A percentile compares a stretch with the other conserved stretches of the same genome.
These are phyloP conservation scores for Porites lutea DNA, from an alignment of 64 coral and sea anemone genomes.

Conservation along the genomic window DNA sequence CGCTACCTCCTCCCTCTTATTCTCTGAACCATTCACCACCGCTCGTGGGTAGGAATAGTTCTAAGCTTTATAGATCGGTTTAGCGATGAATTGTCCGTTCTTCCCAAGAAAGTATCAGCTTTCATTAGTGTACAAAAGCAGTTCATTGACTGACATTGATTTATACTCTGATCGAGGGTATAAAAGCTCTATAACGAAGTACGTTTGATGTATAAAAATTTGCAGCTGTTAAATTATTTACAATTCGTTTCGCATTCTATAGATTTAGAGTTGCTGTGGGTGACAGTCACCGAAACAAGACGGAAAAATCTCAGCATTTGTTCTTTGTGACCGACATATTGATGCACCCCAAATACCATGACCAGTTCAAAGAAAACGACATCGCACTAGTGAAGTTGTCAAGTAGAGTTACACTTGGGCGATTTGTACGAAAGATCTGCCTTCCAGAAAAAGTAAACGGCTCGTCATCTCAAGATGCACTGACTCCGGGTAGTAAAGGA, in stretches of 20 bases:
- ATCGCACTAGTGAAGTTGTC: slow-evolving; percentile 76
- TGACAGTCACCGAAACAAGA: slow-evolving; percentile 21
- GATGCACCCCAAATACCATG: slow-evolving; percentile 44
- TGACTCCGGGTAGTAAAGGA: slow-evolving; percentile 42
- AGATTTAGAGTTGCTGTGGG: slow-evolving; percentile 56
- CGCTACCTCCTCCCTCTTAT: too few relatives aligned
- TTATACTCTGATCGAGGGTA: too few relatives aligned
- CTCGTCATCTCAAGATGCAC: neutral
- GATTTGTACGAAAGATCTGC: slow-evolving; percentile 64
- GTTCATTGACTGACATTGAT: too few relatives aligned
- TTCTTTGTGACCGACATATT: neutral
- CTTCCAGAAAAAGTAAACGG: slow-evolving; percentile 30
- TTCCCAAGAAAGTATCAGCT: too few relatives aligned
- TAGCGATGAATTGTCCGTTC: too few relatives aligned
- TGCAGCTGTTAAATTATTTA: neutral
- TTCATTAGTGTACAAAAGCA: too few relatives aligned
- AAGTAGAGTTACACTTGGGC: slow-evolving; percentile 40
- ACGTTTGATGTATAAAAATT: too few relatives aligned
- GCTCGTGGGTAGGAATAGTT: too few relatives aligned
- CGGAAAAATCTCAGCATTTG: slow-evolving; percentile 30
- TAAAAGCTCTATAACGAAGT: too few relatives aligned
- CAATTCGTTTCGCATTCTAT: neutral
- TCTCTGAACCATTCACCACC: too few relatives aligned
- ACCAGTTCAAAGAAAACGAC: slow-evolving; percentile 29
- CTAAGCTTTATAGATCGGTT: too few relatives aligned